Percentiles rank a stretch among this genome's conserved stretches.
phyloP scores from a whole-genome alignment of 2,113 vertebrate species.

The Callionymus lyra region DNA sequence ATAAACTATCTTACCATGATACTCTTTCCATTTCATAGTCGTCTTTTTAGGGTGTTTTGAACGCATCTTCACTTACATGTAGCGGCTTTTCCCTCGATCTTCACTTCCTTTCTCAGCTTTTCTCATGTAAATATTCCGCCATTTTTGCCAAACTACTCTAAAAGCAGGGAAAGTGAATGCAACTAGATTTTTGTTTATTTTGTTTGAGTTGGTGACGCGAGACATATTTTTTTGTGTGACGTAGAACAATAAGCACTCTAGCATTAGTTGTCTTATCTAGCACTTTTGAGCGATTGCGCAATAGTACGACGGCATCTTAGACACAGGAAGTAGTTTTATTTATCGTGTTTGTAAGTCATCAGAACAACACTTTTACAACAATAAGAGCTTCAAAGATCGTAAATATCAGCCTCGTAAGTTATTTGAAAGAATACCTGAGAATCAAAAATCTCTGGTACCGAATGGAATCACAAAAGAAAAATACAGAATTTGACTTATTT shows the following conservation, averaged over 20 bases:
- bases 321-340: too few relatives aligned
- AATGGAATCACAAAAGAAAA: too few relatives aligned
- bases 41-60: not conserved
- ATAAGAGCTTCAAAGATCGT: too few relatives aligned
- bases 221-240: slow-evolving; percentile 35
- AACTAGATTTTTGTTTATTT: slow-evolving; percentile 23
- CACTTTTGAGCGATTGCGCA: slow-evolving; percentile 6
- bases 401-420: too few relatives aligned
- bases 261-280: slow-evolving; percentile 29
- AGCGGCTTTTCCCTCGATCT: not conserved
- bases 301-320: too few relatives aligned
- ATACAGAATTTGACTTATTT: too few relatives aligned
- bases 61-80: not conserved
- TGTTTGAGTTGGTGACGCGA: slow-evolving; percentile 23
- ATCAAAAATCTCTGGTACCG: too few relatives aligned
- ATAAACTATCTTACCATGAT: slow-evolving; percentile 15
- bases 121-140: slow-evolving; percentile 20
- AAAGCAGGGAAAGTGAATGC: slow-evolving; percentile 33
- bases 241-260: slow-evolving; percentile 18
- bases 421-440: too few relatives aligned
- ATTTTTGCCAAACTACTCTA: slow-evolving; percentile 22
- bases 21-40: too few relatives aligned
- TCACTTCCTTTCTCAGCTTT: slow-evolving; percentile 20
- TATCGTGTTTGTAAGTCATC: not conserved
- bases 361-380: too few relatives aligned